Percentiles rank a stretch among this genome's conserved stretches.
phyloP scores from a whole-genome alignment of 2,888 invertebrate genomes.

The Mamestra brassicae region DNA sequence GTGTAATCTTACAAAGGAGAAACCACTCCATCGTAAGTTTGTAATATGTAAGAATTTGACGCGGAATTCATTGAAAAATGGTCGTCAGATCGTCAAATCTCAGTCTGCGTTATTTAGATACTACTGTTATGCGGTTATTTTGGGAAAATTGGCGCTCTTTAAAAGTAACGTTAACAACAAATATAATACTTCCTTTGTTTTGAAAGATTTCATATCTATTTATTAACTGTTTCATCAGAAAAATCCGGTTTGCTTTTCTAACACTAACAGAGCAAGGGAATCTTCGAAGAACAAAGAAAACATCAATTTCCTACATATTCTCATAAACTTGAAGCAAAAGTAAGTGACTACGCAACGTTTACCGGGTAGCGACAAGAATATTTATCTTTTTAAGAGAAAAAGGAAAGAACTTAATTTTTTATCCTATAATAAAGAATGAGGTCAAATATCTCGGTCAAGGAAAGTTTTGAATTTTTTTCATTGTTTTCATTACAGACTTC shows the following conservation, averaged over 20 bases:
- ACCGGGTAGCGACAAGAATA: slow-evolving; percentile 20
- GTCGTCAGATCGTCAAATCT: too few species aligned
- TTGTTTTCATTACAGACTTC: slow-evolving; percentile 26
- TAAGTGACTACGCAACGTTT: slow-evolving; percentile 34
- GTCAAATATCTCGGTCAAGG: slow-evolving; percentile 65
- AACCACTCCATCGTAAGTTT: too few species aligned
- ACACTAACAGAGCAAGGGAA: neutral
- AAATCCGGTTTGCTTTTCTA: neutral
- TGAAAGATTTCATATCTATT: neutral
- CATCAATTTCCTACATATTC: slow-evolving; percentile 6
- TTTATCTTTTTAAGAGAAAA: slow-evolving; percentile 32
- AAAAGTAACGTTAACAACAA: too few species aligned
- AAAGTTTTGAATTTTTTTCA: slow-evolving; percentile 38
- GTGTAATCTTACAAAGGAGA: too few species aligned
- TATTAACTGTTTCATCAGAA: neutral
- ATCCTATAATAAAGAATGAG: slow-evolving; percentile 56
- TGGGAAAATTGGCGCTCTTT: too few species aligned
- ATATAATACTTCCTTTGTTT: neutral
- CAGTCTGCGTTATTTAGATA: too few species aligned
- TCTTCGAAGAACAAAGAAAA: slow-evolving; percentile 20
- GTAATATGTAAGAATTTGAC: too few species aligned
- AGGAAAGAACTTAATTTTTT: slow-evolving; percentile 47
- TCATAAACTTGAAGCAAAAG: slow-evolving; percentile 19
- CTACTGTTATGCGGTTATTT: too few species aligned
- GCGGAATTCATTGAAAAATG: too few species aligned